These are phyloP conservation scores for Lepus timidus DNA, from an alignment of 2,113 vertebrate genomes.

Conservation along the genomic window DNA sequence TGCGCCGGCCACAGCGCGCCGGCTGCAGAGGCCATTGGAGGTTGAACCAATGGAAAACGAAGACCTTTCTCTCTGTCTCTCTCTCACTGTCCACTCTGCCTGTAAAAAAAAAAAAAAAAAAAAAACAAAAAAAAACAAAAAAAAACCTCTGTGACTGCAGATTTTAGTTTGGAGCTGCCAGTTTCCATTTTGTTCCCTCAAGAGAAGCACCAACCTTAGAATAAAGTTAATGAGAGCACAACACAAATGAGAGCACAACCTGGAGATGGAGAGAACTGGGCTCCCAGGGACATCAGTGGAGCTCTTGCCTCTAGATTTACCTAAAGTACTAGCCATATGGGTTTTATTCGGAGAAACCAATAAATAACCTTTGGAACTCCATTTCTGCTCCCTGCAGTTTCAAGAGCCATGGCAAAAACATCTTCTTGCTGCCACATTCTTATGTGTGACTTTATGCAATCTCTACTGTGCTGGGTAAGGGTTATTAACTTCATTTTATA, in stretches of 20 bases:
- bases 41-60: no score
- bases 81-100: no score
- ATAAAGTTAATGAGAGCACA: not conserved
- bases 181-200: not conserved
- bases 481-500: conserved; percentile 55
- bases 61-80: no score
- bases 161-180: not conserved
- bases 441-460: conserved; percentile 8
- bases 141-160: not conserved
- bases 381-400: conserved; percentile 27
- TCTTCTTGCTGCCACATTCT: not conserved
- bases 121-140: no score
- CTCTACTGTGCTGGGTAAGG: not conserved
- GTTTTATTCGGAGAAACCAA: not conserved
- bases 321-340: not conserved
- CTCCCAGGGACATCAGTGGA: not conserved
- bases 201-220: not conserved
- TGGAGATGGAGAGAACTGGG: not conserved
- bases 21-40: no score
- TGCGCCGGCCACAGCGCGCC: no score
- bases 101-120: not conserved
- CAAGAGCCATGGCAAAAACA: conserved; percentile 21
- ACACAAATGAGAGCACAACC: not conserved
- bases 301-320: not conserved
- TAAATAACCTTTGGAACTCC: conserved; percentile 22